Base-by-base conservation (phyloP, 2,888 invertebrate species). In the Hipparchia sbordonii region DNA sequence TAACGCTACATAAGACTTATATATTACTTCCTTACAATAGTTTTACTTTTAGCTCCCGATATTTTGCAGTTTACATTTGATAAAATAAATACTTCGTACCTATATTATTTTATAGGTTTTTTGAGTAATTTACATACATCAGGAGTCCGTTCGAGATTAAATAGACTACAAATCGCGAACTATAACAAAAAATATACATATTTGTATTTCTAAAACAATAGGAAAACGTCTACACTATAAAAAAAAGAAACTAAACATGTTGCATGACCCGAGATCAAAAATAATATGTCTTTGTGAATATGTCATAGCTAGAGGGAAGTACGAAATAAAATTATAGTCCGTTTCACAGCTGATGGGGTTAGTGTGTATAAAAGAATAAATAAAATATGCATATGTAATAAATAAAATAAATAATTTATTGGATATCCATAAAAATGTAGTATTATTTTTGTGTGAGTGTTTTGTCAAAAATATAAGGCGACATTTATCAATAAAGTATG, bases 231-330 rank as follows among this genome's bases (percentile, higher is more conserved):
- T 80, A 77, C n/a, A 23, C 51, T 33, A 39, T 54, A 52, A 59
- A 73, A 82, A 72, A 74, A 83, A 82, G 81, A 81, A 79, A 84
- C 82, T 86, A 86, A 84, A 84, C 69, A 82, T 80, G 85, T 85
- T 87, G 87, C 85, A 86, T 87, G 86, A 87, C 84, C 88, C 87
- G 90, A 91, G 92, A 92, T 91, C 90, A 89, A 89, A 89, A 89
- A 87, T 81, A 78, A 76, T 33, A 82, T 72, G 81, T 81, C 80
- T 78, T 81, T 81, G 91, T 91, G 91, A 91, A 91, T 91, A 91
- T 85, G 80, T 91, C 91, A 88, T 83, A 88, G 89, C 88, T 87
- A 79, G 86, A 85, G 86, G 86, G 82, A 82, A 82, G 74, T 70
- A 77, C 75, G 74, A 77, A 76, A 77, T 76, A 75, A 78, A 77